Conservation (phyloP, 2,113 vertebrate genomes). For the Hyaena hyaena region DNA sequence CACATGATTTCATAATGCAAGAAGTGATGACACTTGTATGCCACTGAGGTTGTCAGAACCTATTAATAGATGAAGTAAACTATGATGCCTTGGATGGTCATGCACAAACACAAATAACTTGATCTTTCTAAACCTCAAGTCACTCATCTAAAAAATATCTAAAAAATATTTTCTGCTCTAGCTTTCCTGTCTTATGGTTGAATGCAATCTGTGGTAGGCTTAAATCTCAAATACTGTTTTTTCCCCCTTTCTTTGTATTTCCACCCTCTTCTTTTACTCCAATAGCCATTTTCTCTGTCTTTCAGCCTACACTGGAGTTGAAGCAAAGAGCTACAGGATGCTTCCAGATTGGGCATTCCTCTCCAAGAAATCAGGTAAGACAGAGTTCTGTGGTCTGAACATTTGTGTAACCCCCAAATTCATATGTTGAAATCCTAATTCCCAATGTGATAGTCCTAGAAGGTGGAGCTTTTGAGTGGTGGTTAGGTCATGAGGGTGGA, state of each 20-base stretch:
- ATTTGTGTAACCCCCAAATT: not conserved
- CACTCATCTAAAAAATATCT: not conserved
- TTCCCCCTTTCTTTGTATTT: not conserved
- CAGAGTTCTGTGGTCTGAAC: not conserved
- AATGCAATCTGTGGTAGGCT: not conserved
- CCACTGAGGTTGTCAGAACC: not conserved
- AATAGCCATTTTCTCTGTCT: not conserved
- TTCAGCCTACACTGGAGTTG: not conserved
- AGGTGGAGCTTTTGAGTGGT: not conserved
- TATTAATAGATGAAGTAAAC: not conserved
- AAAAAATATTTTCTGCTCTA: not conserved
- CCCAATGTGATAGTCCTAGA: not conserved
- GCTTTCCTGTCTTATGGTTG: not conserved
- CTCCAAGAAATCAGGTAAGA: not conserved
- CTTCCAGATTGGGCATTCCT: not conserved
- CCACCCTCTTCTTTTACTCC: not conserved
- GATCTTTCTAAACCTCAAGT: not conserved
- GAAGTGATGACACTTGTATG: not conserved
- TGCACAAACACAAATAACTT: not conserved
- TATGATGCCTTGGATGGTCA: not conserved
- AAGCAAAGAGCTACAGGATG: not conserved
- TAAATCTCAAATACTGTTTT: not conserved
- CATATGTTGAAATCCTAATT: not conserved
- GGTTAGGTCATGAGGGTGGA: not conserved
- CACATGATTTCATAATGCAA: not conserved